These are phyloP conservation scores for Leptosomus discolor DNA, from an alignment of 2,113 vertebrate species.

Conservation along the genomic window DNA sequence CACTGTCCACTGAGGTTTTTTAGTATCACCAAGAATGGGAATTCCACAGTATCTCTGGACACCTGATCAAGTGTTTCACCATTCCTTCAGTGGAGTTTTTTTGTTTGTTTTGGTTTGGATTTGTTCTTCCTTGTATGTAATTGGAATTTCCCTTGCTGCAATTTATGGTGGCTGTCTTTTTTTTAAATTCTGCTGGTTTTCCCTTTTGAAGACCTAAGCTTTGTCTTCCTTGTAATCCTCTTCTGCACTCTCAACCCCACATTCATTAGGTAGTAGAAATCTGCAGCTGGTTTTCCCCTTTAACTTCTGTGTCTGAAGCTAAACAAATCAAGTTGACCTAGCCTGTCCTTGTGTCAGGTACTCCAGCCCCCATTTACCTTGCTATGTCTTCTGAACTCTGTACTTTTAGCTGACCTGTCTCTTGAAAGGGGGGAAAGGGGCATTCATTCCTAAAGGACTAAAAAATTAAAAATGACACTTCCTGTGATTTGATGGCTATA, in stretches of 20 bases:
- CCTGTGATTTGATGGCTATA: fast-evolving
- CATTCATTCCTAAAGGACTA: neutral
- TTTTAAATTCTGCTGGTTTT: too few species aligned
- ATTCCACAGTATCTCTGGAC: neutral
- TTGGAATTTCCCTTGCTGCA: neutral
- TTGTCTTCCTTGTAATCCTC: neutral
- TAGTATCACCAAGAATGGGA: neutral
- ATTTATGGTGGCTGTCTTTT: neutral
- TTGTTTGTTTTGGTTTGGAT: too few species aligned
- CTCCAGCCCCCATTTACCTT: neutral
- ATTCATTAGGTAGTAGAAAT: neutral
- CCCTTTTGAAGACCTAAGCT: neutral
- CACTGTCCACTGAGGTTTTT: neutral
- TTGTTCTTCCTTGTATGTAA: neutral
- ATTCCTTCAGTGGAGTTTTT: neutral
- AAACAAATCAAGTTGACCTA: neutral
- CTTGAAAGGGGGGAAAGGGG: neutral
- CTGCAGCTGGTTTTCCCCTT: neutral
- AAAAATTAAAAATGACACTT: neutral
- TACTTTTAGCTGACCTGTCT: neutral
- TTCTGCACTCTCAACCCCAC: neutral
- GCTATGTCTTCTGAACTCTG: neutral
- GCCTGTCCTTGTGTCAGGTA: neutral
- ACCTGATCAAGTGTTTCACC: neutral
- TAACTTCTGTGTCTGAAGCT: neutral